A percentile compares a stretch with the other conserved stretches of the same genome.
Evolutionary conservation across 2,797 vertebrate genomes (phyloP).

Genomic region (Distichodus sexfasciatus): DNA sequence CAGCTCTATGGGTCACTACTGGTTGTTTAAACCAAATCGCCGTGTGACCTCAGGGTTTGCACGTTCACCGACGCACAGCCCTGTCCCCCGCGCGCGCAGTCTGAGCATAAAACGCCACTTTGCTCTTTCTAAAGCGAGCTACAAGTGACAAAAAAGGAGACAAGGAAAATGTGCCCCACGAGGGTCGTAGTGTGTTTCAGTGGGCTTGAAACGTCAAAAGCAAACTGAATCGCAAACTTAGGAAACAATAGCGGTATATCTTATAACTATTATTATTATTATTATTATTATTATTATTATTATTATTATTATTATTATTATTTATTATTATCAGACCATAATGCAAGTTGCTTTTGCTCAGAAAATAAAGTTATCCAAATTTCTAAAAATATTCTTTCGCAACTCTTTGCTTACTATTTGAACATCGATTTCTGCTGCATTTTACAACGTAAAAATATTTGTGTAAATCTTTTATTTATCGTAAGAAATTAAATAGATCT

Average conservation of each 20-base stretch:
- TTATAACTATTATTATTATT: conserved; percentile 1
- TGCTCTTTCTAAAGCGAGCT: conserved; percentile 64
- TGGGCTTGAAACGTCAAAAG: conserved; percentile 26
- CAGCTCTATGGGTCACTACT: conserved; percentile 15
- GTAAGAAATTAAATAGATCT: too few species aligned
- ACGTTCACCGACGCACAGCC: conserved; percentile 57
- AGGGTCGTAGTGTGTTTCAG: conserved; percentile 58
- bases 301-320: not conserved
- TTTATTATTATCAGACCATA: not conserved
- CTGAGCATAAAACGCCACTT: too few species aligned
- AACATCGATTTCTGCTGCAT: too few species aligned
- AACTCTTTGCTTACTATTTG: too few species aligned
- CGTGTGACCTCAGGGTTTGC: conserved; percentile 67
- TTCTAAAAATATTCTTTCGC: too few species aligned
- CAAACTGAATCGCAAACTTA: conserved; percentile 13
- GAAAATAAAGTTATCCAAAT: too few species aligned
- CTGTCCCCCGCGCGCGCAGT: conserved; percentile 64
- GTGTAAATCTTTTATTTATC: too few species aligned
- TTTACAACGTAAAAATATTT: too few species aligned
- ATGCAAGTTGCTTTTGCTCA: too few species aligned
- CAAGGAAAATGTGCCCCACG: conserved; percentile 61
- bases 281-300: not conserved
- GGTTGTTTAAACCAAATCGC: conserved; percentile 41
- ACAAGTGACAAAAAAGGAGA: conserved; percentile 59
- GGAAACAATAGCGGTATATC: conserved; percentile 8